A percentile compares a stretch with the other conserved stretches of the same genome.
Conservation (phyloP, 2,888 invertebrate species). For the Pyrocoelia pectoralis region DNA sequence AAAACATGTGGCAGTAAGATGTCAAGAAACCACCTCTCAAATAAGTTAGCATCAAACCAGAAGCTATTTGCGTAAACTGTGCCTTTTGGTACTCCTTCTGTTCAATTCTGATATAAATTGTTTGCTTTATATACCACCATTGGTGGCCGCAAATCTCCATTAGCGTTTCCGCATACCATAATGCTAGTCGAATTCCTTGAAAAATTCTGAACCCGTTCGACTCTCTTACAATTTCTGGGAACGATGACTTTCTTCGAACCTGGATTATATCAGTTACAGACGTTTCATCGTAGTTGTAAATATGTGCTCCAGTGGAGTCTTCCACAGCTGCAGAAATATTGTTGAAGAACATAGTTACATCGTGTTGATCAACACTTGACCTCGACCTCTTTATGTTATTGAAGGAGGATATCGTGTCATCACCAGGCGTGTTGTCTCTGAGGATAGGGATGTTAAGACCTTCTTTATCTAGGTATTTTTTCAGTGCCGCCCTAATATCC, state of each 20-base stretch:
- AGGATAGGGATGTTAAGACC: slow-evolving; percentile 12
- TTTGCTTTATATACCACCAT: slow-evolving; percentile 50
- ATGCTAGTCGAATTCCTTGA: slow-evolving; percentile 47
- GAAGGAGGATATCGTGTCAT: slow-evolving; percentile 20
- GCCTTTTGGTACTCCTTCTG: slow-evolving; percentile 19
- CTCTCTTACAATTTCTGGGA: slow-evolving; percentile 48
- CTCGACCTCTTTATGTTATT: too few relatives aligned
- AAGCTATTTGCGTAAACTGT: slow-evolving; percentile 32
- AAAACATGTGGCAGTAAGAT: slow-evolving; percentile 39
- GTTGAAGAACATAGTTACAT: slow-evolving; percentile 5
- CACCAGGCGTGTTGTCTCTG: too few relatives aligned
- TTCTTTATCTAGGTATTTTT: slow-evolving; percentile 28
- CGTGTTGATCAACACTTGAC: slow-evolving; percentile 13
- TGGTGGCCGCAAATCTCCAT: slow-evolving; percentile 46
- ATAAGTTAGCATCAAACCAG: slow-evolving; percentile 37
- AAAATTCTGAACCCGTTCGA: slow-evolving; percentile 46
- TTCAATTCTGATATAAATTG: slow-evolving; percentile 38
- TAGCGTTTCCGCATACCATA: slow-evolving; percentile 50
- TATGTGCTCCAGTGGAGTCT: background rate
- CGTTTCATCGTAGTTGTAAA: slow-evolving; percentile 53
- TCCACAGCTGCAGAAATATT: background rate
- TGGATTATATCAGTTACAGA: slow-evolving; percentile 53
- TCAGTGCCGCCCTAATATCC: too few relatives aligned
- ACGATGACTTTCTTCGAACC: slow-evolving; percentile 46
- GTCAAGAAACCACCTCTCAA: slow-evolving; percentile 38